Evolutionary conservation across 2,797 vertebrate species (phyloP), one percentile per base, ranked within the genome.

Genomic region (Melanotaenia trifasciata): DNA sequence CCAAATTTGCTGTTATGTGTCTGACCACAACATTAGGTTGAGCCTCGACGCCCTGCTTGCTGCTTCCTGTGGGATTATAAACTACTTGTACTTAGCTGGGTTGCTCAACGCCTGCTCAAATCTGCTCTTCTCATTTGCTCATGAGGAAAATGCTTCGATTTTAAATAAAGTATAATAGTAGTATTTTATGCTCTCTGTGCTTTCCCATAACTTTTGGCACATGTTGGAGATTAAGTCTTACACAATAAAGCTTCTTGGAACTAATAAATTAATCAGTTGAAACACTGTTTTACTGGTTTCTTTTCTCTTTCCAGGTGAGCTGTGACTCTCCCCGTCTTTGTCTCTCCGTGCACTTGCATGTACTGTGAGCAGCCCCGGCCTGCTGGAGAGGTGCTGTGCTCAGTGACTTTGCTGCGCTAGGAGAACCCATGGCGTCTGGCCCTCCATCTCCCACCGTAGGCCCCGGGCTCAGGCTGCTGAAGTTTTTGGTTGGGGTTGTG

Each of bases 401-500:
- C 76, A 70, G 83, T 84, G 89, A 90, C 81, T 78, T 79, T 72
- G 77, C 90, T 87, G 85, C 86, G 75, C 80, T 77, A 87, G 85
- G 82, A 90, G 84, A 90, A 76, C 70, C 83, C 74, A 92, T 92
- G 92, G 90, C 88, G 90, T 81, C 76, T 78, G 91, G 89, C 68
- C 86, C 85, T 73, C 80, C 85, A 40, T 67, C 72, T 85, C 79
- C 83, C 93, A 92, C 93, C 87, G 95, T 94, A 95, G 96, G 96
- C 95, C 94, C 90, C 91, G 93, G 94, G 89, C 94, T 95, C 67
- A 61, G 87, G 78, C 89, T 88, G 80, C 89, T 95, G 68, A 82
- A 89, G 87, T 87, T 95, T 79, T 91, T 95, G 12, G 93, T 96
- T 57, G 95, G 95, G 88, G 92, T 95, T 72, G 90, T 96, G 85